A percentile compares a stretch with the other conserved stretches of the same genome.
Conservation (phyloP, 1,140 invertebrate genomes). For the Drosophila sulfurigaster region DNA sequence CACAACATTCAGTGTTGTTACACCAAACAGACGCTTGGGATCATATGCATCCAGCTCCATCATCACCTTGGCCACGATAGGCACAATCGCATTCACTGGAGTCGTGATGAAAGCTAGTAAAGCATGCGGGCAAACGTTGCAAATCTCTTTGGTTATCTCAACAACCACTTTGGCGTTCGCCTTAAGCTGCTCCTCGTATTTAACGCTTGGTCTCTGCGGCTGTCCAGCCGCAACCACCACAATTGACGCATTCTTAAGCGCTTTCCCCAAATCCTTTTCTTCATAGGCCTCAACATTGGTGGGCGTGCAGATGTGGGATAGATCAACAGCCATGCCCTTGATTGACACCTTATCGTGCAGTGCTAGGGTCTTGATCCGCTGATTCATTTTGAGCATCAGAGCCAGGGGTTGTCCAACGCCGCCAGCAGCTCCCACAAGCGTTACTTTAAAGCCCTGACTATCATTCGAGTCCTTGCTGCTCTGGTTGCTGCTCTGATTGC, state of each 20-base stretch:
- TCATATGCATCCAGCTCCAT: slow-evolving; percentile 94
- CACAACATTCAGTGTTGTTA: slow-evolving; percentile 97
- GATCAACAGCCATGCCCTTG: slow-evolving; percentile 93
- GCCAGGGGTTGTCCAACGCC: slow-evolving; percentile 90
- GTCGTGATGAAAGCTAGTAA: slow-evolving; percentile 98
- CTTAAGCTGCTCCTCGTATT: slow-evolving; percentile 97
- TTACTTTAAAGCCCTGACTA: slow-evolving; percentile 86
- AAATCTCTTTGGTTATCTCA: slow-evolving; percentile 91
- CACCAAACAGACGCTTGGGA: slow-evolving; percentile 95
- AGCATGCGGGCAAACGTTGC: slow-evolving; percentile 94
- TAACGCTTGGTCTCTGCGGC: slow-evolving; percentile 97
- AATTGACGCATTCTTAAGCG: slow-evolving; percentile 88
- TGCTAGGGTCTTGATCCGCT: slow-evolving; percentile 88
- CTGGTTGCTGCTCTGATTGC: slow-evolving; percentile 87
- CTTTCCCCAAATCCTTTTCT: slow-evolving; percentile 84
- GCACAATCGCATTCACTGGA: slow-evolving; percentile 98
- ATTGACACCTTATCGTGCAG: slow-evolving; percentile 92
- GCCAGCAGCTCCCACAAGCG: slow-evolving; percentile 93
- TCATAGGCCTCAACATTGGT: slow-evolving; percentile 89
- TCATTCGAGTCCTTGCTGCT: slow-evolving; percentile 88
- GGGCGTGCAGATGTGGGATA: slow-evolving; percentile 93
- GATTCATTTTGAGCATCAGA: slow-evolving; percentile 91
- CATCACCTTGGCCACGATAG: slow-evolving; percentile 96
- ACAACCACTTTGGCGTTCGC: slow-evolving; percentile 98
- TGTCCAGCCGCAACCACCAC: slow-evolving; percentile 98